Percentiles rank a stretch among this genome's conserved stretches.
Conservation (phyloP, 2,113 vertebrate genomes). For the Esox niger region DNA sequence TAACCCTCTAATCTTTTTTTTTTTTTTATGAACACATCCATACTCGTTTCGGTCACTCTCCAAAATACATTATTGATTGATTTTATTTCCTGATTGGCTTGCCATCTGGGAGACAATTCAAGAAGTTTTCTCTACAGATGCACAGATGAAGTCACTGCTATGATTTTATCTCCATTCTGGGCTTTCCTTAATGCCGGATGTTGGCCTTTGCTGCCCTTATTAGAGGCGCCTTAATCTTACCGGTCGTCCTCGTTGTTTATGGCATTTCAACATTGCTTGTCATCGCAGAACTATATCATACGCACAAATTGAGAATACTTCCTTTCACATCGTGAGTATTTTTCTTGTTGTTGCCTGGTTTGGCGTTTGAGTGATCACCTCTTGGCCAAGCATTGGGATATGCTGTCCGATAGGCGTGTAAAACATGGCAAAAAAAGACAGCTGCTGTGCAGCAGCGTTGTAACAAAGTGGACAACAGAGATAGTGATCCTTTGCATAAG, state of each 20-base stretch:
- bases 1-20: not conserved
- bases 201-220: slow-evolving; percentile 10
- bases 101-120: slow-evolving; percentile 54
- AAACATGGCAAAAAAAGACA: slow-evolving; percentile 36
- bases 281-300: slow-evolving; percentile 22
- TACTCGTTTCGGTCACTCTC: slow-evolving; percentile 1
- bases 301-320: slow-evolving; percentile 20
- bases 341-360: too few relatives aligned
- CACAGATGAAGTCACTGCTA: slow-evolving; percentile 44
- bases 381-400: not conserved
- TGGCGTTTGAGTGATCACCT: slow-evolving; percentile 24
- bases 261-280: slow-evolving; percentile 40
- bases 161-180: slow-evolving; percentile 12
- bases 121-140: slow-evolving; percentile 29
- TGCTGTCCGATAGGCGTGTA: slow-evolving; percentile 23
- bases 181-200: slow-evolving; percentile 10
- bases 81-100: slow-evolving; percentile 41
- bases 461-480: slow-evolving; percentile 6
- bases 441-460: slow-evolving; percentile 29
- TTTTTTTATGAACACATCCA: slow-evolving; percentile 1
- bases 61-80: slow-evolving; percentile 12
- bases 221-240: slow-evolving; percentile 36
- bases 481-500: slow-evolving; percentile 28
- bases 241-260: slow-evolving; percentile 48
- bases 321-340: slow-evolving; percentile 9